Percentiles rank a stretch among this genome's conserved stretches.
Evolutionary conservation across 2,888 invertebrate genomes (phyloP).

Genomic region (Pheosia gnoma): DNA sequence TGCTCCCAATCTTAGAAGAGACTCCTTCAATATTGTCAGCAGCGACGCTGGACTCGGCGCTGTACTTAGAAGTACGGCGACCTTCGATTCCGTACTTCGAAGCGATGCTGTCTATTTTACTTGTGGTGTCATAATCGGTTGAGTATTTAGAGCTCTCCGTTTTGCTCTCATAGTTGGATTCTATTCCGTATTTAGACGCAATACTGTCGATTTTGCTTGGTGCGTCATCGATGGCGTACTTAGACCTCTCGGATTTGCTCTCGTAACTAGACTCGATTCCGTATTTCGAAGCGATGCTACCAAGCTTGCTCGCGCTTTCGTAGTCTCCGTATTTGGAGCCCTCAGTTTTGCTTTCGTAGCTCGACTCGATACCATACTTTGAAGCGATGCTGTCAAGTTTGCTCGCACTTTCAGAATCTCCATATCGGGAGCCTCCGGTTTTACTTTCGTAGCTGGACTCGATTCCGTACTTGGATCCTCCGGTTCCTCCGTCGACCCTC

Average conservation of each 20-base stretch:
- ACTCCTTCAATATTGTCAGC: slow-evolving; percentile 56
- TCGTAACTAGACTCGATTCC: slow-evolving; percentile 64
- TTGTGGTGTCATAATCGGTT: slow-evolving; percentile 34
- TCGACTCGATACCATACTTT: slow-evolving; percentile 66
- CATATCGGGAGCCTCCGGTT: slow-evolving; percentile 44
- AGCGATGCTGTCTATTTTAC: slow-evolving; percentile 44
- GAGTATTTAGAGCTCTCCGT: slow-evolving; percentile 38
- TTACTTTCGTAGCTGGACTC: slow-evolving; percentile 51
- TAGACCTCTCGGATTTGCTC: slow-evolving; percentile 61
- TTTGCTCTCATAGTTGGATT: slow-evolving; percentile 46
- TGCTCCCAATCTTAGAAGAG: slow-evolving; percentile 60
- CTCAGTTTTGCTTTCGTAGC: slow-evolving; percentile 46
- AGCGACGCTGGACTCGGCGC: slow-evolving; percentile 53
- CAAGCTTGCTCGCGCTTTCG: slow-evolving; percentile 57
- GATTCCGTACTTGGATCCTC: slow-evolving; percentile 48
- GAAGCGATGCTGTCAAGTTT: slow-evolving; percentile 65
- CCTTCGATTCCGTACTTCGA: slow-evolving; percentile 40
- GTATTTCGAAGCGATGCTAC: slow-evolving; percentile 65
- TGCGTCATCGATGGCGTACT: slow-evolving; percentile 55
- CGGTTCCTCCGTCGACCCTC: slow-evolving; percentile 46
- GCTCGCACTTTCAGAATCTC: slow-evolving; percentile 51
- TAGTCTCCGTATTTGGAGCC: slow-evolving; percentile 47
- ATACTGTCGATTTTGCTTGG: slow-evolving; percentile 52
- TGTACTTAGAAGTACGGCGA: slow-evolving; percentile 43
- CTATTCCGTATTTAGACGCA: slow-evolving; percentile 63